Conservation (phyloP, 2,113 vertebrate genomes). For the Rhea americana region DNA sequence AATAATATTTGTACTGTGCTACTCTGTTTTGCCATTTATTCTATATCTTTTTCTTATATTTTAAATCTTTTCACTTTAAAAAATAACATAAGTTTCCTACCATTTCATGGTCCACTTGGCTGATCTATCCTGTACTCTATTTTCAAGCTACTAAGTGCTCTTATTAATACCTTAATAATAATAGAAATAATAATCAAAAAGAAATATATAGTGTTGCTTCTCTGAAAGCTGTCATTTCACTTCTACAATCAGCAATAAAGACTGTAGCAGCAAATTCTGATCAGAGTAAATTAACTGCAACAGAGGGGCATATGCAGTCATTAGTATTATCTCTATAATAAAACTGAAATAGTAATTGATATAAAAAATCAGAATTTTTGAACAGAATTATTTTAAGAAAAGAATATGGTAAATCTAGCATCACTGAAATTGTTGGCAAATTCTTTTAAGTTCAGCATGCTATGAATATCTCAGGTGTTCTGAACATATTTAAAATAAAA, state of each 20-base stretch:
- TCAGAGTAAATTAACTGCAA: not conserved
- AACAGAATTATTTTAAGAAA: constrained; percentile 23
- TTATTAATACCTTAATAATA: constrained; percentile 20
- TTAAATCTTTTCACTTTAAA: constrained; percentile 56
- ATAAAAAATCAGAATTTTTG: constrained; percentile 2
- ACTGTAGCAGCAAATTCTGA: not conserved
- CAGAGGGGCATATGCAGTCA: not conserved
- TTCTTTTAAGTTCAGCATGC: constrained; percentile 1
- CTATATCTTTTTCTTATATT: constrained; percentile 44
- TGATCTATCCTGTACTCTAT: constrained; percentile 32
- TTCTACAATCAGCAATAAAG: constrained; percentile 10
- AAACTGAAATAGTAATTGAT: not conserved
- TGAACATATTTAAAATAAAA: constrained; percentile 25
- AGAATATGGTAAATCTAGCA: not conserved
- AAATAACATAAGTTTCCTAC: constrained; percentile 41
- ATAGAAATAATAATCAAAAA: constrained; percentile 7
- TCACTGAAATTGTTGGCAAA: constrained; percentile 20
- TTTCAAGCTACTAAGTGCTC: constrained; percentile 28
- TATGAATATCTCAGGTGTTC: not conserved
- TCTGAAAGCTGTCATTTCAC: constrained; percentile 50
- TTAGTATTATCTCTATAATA: not conserved
- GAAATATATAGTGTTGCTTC: constrained; percentile 11
- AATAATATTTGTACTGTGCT: constrained; percentile 61
- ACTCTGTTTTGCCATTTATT: constrained; percentile 56
- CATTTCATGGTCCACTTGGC: constrained; percentile 14